Base-by-base conservation (phyloP, 2,113 vertebrate species). In the Datnioides undecimradiatus region DNA sequence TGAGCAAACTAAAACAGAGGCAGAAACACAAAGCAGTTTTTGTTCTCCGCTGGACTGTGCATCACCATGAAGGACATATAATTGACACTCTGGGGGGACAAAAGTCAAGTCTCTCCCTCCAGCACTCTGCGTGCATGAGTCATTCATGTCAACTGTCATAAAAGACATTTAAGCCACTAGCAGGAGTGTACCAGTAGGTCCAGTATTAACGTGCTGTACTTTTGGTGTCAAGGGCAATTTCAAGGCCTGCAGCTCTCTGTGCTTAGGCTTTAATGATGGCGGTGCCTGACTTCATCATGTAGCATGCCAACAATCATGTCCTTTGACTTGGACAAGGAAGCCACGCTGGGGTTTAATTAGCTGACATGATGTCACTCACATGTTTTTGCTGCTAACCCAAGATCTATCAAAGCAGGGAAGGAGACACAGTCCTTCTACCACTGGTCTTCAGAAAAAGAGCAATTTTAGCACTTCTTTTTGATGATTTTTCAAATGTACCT, bases 71-170 rank as follows among this genome's bases (percentile, higher is more conserved):
- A 86, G 68, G 76, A 80, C 74, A 71, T 48, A 55, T 74, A 74
- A 82, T 66, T 65, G 75, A 88, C 73, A 79, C 76, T 79, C 41
- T 29, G 51, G 72, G 51, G 51, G 62, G 41, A 31, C 31, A 81
- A 23, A 82, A 85, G 73, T 69, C 36, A 27, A 63, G 49, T 59
- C 36, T 78, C 54, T 59, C 21, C 36, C 51, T 75, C 49, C 52
- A 60, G 64, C 73, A 76, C 81, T 73, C 51, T 52, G 75, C 57
- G 41, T 72, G 69, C 63, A 77, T 75, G 72, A 88, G 71, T 84
- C 86, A 85, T 83, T 87, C 60, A 48, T 77, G 81, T 87, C 83
- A 91, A 54, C 82, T 87, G 80, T 88, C 91, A 89, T 64, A 82
- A 79, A 72, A 71, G 66, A 80, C 80, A 77, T 73, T 69, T 34